phyloP scores from a whole-genome alignment of 1,140 invertebrate genomes.

The Bombyx mandarina region DNA sequence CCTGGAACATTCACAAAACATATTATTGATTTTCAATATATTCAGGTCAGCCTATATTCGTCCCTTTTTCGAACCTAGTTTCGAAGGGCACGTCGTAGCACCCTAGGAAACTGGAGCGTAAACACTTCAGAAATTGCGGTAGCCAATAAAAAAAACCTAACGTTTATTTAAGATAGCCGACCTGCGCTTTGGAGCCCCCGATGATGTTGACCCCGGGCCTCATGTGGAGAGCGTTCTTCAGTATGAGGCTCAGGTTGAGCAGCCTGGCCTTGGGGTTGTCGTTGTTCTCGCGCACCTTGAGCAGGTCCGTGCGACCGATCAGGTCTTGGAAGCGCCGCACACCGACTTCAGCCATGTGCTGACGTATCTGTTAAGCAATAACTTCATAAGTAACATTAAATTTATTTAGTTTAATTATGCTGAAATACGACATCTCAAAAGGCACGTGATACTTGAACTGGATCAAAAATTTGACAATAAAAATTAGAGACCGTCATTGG shows the following conservation, averaged over 20 bases:
- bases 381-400: no score
- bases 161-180: constrained; percentile 6
- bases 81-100: no score
- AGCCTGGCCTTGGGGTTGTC: constrained; percentile 85
- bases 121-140: no score
- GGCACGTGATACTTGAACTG: no score
- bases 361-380: constrained; percentile 76
- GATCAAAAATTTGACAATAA: no score
- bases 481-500: no score
- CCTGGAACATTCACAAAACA: constrained; percentile 69
- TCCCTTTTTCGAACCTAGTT: no score
- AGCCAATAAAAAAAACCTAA: no score
- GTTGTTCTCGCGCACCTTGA: constrained; percentile 77
- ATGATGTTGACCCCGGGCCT: constrained; percentile 91
- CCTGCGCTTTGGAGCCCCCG: constrained; percentile 87
- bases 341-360: constrained; percentile 92
- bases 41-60: no score
- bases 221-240: constrained; percentile 91
- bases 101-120: no score
- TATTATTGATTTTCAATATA: not conserved
- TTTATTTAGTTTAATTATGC: no score
- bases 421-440: no score
- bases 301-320: constrained; percentile 93
- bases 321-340: constrained; percentile 92
- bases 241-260: constrained; percentile 87